phyloP scores from a whole-genome alignment of 2,888 invertebrate species.

The Onthophagus sagittarius region DNA sequence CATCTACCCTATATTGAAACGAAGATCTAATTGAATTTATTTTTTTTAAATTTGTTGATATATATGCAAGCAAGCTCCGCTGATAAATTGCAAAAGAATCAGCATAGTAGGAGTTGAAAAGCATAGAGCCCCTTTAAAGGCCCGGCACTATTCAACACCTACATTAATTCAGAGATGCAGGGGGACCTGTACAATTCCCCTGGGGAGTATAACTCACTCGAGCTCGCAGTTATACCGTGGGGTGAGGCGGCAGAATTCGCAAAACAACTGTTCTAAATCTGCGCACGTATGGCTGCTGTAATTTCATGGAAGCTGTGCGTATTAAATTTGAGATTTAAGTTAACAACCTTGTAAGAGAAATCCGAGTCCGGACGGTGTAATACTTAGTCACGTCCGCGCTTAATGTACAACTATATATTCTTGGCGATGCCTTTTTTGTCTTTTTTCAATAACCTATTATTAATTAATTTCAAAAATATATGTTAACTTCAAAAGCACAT shows the following conservation, averaged over 20 bases:
- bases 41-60: not conserved
- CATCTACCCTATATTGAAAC: not conserved
- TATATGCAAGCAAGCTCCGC: not conserved
- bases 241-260: not conserved
- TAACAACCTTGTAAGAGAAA: not conserved
- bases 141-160: not conserved
- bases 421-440: not conserved
- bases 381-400: not conserved
- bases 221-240: not conserved
- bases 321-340: not conserved
- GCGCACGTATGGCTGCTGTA: not conserved
- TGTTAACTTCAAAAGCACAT: not conserved
- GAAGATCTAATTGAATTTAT: not conserved
- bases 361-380: not conserved
- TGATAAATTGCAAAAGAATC: not conserved
- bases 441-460: not conserved
- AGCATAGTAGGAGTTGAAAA: not conserved
- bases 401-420: not conserved
- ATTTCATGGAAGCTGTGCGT: not conserved
- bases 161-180: not conserved
- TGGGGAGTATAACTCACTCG: constrained; percentile 8
- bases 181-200: constrained; percentile 2
- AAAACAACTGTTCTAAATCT: not conserved
- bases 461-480: not conserved
- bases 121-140: not conserved